Evolutionary conservation across 2,888 invertebrate genomes (phyloP).

Genomic region (Rotaria sp.): DNA sequence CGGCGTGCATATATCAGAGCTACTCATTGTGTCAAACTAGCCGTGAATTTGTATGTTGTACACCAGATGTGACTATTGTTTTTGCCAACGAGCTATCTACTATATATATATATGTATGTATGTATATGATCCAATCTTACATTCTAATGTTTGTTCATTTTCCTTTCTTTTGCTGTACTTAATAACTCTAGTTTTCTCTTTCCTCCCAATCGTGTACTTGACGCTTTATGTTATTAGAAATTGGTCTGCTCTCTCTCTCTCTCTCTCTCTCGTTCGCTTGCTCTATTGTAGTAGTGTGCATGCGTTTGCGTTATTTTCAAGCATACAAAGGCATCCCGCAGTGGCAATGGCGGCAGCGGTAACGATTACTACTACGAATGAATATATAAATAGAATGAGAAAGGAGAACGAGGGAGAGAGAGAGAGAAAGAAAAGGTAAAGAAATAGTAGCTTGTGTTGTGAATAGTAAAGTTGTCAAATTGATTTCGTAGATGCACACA

Average conservation of each 20-base stretch:
- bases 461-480: slow-evolving; percentile 30
- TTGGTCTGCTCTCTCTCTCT: neutral
- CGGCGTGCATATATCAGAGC: neutral
- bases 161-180: neutral
- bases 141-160: neutral
- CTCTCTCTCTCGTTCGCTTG: neutral
- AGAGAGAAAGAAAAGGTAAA: neutral
- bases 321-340: slow-evolving; percentile 9
- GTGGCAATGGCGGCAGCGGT: neutral
- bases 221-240: neutral
- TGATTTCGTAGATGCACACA: slow-evolving; percentile 15
- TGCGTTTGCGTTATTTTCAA: neutral
- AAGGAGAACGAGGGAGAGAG: neutral
- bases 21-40: neutral
- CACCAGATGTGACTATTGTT: slow-evolving; percentile 22
- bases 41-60: neutral
- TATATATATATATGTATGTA: neutral
- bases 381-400: slow-evolving; percentile 22
- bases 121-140: neutral
- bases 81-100: slow-evolving; percentile 15
- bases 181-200: slow-evolving; percentile 19
- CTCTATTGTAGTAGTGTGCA: neutral
- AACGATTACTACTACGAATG: slow-evolving; percentile 21
- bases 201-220: slow-evolving; percentile 6
- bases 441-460: slow-evolving; percentile 2